These are phyloP conservation scores for Melipona bicolor DNA, from an alignment of 2,888 invertebrate genomes.

Conservation along the genomic window DNA sequence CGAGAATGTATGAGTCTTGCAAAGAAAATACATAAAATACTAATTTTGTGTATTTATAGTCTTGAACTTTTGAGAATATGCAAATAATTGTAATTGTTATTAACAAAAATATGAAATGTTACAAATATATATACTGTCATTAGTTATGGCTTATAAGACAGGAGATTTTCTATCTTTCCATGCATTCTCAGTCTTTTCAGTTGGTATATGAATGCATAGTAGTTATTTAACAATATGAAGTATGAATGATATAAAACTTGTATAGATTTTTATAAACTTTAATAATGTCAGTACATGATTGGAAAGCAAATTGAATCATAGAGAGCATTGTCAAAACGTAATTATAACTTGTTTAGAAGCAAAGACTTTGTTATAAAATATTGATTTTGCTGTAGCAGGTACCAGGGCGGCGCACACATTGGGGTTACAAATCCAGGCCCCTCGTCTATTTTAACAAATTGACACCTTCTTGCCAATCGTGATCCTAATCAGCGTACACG, in stretches of 20 bases:
- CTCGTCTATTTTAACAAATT: slow-evolving; percentile 82
- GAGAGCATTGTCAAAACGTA: slow-evolving; percentile 35
- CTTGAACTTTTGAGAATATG: not conserved
- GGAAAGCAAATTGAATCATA: slow-evolving; percentile 20
- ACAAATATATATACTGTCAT: not conserved
- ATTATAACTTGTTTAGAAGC: slow-evolving; percentile 32
- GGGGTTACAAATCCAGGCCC: slow-evolving; percentile 80
- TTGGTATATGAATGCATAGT: slow-evolving; percentile 1
- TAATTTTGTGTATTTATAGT: not conserved
- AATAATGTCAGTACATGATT: slow-evolving; percentile 18
- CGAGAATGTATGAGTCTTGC: slow-evolving; percentile 1
- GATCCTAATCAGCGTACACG: slow-evolving; percentile 77
- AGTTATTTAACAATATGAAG: slow-evolving; percentile 26
- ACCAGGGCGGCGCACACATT: slow-evolving; percentile 80
- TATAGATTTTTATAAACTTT: slow-evolving; percentile 33
- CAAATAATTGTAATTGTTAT: not conserved
- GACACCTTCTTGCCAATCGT: slow-evolving; percentile 80
- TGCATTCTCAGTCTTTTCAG: slow-evolving; percentile 28
- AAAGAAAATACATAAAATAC: not conserved
- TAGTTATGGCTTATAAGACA: not conserved
- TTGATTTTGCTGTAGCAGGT: slow-evolving; percentile 73
- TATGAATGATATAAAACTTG: slow-evolving; percentile 25
- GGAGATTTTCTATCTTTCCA: not conserved
- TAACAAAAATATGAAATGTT: not conserved
- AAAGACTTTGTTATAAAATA: slow-evolving; percentile 41